Conservation (phyloP, 2,113 vertebrate species). For the Lonchura striata region DNA sequence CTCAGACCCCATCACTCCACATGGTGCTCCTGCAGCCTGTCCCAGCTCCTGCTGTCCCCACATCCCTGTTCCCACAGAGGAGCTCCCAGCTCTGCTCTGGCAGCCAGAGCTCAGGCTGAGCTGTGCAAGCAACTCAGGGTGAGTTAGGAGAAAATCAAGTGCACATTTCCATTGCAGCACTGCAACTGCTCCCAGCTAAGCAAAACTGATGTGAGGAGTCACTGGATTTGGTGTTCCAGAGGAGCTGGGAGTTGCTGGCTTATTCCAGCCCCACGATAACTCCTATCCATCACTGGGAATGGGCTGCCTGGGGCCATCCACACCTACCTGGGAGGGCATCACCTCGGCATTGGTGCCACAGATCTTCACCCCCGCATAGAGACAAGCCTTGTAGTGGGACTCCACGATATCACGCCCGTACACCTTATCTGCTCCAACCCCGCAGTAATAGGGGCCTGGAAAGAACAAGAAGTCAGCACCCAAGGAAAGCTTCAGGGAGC, state of each 20-base stretch:
- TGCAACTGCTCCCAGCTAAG: neutral
- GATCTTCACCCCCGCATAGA: constrained; percentile 80
- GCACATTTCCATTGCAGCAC: neutral
- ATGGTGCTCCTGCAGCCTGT: rapidly evolving
- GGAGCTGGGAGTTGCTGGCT: neutral
- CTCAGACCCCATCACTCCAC: rapidly evolving
- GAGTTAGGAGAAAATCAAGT: neutral
- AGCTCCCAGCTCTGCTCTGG: rapidly evolving
- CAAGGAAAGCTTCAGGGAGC: neutral
- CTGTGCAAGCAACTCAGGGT: neutral
- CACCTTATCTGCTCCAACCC: constrained; percentile 81
- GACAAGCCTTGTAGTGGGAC: constrained; percentile 81
- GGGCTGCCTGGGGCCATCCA: rapidly evolving
- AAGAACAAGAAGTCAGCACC: neutral
- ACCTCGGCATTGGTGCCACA: constrained; percentile 80
- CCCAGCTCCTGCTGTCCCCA: rapidly evolving
- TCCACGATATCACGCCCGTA: constrained; percentile 85
- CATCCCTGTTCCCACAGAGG: rapidly evolving
- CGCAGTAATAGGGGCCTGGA: constrained; percentile 87
- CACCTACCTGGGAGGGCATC: constrained; percentile 80
- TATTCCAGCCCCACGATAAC: rapidly evolving
- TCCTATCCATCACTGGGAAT: neutral
- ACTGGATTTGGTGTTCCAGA: neutral
- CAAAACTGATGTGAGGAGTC: rapidly evolving
- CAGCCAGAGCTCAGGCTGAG: neutral